Conservation (phyloP, 2,113 vertebrate genomes). For the Strix uralensis region DNA sequence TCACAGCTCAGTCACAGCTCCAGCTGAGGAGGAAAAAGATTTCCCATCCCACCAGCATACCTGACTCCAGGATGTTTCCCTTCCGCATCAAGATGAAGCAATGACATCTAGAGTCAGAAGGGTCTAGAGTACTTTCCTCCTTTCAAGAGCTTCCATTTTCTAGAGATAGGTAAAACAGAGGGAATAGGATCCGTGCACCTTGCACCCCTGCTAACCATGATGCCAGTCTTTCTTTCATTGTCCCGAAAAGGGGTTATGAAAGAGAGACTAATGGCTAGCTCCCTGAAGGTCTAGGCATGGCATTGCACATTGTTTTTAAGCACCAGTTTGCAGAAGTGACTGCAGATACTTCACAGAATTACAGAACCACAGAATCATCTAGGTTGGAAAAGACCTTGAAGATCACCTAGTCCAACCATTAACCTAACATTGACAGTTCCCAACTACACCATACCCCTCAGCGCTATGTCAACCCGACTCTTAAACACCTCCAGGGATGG, state of each 20-base stretch:
- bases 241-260: neutral
- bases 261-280: neutral
- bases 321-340: neutral
- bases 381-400: too few relatives aligned
- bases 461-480: too few relatives aligned
- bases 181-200: neutral
- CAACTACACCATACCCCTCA: too few relatives aligned
- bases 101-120: neutral
- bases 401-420: too few relatives aligned
- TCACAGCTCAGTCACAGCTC: neutral
- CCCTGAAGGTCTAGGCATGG: neutral
- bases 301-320: neutral
- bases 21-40: neutral
- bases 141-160: neutral
- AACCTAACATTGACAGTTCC: too few relatives aligned
- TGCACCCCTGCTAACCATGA: neutral
- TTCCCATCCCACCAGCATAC: neutral
- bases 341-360: neutral
- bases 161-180: neutral
- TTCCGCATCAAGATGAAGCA: neutral
- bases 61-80: neutral
- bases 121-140: neutral
- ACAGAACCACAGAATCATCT: too few relatives aligned
- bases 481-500: too few relatives aligned
- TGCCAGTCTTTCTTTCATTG: neutral